Base-by-base conservation (phyloP, 2,113 vertebrate species). In the Nothobranchius furzeri region DNA sequence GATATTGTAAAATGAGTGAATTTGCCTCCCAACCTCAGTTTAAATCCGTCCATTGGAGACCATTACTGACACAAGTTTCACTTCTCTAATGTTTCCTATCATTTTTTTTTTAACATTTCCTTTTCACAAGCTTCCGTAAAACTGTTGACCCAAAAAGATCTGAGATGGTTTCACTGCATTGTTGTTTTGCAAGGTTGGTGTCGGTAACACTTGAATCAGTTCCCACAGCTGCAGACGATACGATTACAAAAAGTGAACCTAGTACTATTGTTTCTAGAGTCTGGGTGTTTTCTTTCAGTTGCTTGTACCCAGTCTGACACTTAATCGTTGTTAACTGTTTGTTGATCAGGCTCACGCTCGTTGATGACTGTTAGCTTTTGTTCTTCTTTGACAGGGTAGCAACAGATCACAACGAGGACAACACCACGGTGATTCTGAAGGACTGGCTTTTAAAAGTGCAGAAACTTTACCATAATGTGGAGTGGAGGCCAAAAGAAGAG, bases 401-500 rank as follows among this genome's bases (percentile, higher is more conserved):
- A 3, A 97, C 96, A 0, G 95, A 97, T 83, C 95, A 97, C 76
- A 97, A 95, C 20, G 49, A 85, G 9, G 96, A 97, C 91, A 96
- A 96, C 84, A 96, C 96, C 0, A 93, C 95, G 0, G 82, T 85
- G 0, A 67, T 97, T 56, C 91, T 97, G 45, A 92, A 91, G 4
- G 93, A 96, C 71, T 97, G 96, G 96, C 93, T 97, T 45, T 84
- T 93, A 70, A 94, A 93, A 0, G 91, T 96, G 20, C 93, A 95
- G 90, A 94, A 75, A 9, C 73, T 93, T 55, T 97, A 97, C 82
- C 96, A 97, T 81, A 92, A 94, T 0, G 95, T 96, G 75, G 95
- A 96, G 83, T 97, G 96, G 96, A 90, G 95, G 64, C 96, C 95
- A 0, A 90, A 93, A n/a, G 95, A 95, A 37, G 82, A 94, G 6